Percentiles rank a stretch among this genome's conserved stretches.
Conservation (phyloP, 53 echinoderm and acorn worm genomes). For the Holothuria scabra region DNA sequence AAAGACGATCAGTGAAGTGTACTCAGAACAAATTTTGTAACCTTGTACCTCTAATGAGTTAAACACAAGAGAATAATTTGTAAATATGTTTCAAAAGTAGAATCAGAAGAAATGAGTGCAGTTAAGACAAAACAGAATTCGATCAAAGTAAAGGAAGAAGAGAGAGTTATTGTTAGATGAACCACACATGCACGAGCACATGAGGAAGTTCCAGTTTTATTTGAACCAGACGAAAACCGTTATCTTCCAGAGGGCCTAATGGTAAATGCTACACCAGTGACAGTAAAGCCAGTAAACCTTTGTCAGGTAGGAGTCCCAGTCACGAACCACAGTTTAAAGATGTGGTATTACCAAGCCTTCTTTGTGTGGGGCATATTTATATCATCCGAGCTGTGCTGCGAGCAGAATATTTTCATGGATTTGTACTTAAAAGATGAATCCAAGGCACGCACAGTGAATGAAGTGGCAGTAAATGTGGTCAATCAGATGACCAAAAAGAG, state of each 20-base stretch:
- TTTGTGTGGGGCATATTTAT: slow-evolving; percentile 38
- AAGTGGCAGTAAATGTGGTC: background rate
- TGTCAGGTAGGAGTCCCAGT: slow-evolving; percentile 31
- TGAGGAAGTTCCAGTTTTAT: slow-evolving; percentile 20
- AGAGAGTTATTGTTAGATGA: slow-evolving; percentile 1
- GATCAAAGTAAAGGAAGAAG: background rate
- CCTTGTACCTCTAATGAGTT: slow-evolving; percentile 2
- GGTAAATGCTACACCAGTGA: slow-evolving; percentile 3
- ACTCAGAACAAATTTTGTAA: background rate
- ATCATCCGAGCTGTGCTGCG: slow-evolving; percentile 22
- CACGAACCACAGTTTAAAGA: slow-evolving; percentile 32
- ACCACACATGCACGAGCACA: slow-evolving; percentile 10
- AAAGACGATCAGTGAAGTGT: background rate
- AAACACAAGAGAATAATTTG: background rate
- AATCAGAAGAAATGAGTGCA: background rate
- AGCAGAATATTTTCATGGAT: slow-evolving; percentile 11
- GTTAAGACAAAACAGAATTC: slow-evolving; percentile 2
- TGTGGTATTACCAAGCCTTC: slow-evolving; percentile 27
- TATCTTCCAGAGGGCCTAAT: slow-evolving; percentile 31
- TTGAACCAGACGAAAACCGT: slow-evolving; percentile 24
- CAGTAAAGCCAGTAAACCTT: slow-evolving; percentile 12
- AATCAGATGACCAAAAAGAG: background rate
- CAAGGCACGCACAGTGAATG: background rate
- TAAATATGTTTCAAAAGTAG: slow-evolving; percentile 13
- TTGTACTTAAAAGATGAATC: background rate